These are phyloP conservation scores for Opisthocomus hoazin DNA, from an alignment of 2,113 vertebrate genomes.

Conservation along the genomic window DNA sequence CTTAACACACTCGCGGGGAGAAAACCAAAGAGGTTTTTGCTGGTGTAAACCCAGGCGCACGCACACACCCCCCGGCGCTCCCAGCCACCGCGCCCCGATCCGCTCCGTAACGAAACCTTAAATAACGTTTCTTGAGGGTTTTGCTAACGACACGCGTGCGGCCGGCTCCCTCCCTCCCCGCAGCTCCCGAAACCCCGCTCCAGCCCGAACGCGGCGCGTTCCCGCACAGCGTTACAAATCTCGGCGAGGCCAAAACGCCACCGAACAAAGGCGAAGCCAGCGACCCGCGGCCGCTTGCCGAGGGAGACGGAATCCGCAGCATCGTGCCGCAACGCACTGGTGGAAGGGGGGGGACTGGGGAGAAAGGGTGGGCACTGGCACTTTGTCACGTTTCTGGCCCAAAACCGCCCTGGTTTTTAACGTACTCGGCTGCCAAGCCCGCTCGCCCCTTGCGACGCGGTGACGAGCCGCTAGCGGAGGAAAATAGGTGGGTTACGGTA, in stretches of 20 bases:
- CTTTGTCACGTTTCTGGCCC: not conserved
- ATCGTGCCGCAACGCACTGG: not conserved
- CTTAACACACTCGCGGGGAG: not conserved
- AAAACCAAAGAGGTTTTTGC: not conserved
- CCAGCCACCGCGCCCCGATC: not conserved
- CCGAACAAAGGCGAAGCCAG: not conserved
- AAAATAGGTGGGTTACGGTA: not conserved
- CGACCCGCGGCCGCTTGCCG: too few species aligned
- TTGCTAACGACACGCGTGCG: not conserved
- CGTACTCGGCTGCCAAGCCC: not conserved
- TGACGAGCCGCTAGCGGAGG: not conserved
- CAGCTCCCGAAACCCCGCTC: not conserved
- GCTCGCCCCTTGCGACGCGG: not conserved
- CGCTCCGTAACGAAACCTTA: rapidly evolving
- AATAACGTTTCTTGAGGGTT: rapidly evolving
- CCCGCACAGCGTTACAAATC: not conserved
- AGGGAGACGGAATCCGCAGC: not conserved
- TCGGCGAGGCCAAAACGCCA: not conserved
- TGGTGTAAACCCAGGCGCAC: not conserved
- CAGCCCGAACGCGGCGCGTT: not conserved
- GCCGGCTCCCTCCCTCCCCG: not conserved
- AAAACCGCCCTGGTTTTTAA: not conserved
- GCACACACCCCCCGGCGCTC: rapidly evolving
- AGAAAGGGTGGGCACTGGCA: not conserved
- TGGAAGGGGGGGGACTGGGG: rapidly evolving